A percentile compares a stretch with the other conserved stretches of the same genome.
phyloP scores from a whole-genome alignment of 2,797 vertebrate genomes.

The Sebastes kiyomatsui region DNA sequence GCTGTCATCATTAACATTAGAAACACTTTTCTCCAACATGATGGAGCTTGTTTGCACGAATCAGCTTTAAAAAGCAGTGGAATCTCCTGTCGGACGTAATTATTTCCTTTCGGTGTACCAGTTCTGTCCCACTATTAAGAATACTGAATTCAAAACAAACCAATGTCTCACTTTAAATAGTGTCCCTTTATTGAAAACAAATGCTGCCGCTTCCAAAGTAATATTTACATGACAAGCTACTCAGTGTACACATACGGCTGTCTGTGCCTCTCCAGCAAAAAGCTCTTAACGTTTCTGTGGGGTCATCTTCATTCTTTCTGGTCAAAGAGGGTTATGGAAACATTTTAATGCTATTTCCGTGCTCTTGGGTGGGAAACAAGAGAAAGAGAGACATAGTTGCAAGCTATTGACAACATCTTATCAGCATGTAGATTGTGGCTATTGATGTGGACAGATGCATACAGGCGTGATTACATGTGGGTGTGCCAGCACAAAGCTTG shows the following conservation, averaged over 20 bases:
- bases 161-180: neutral
- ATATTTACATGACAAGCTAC: conserved; percentile 19
- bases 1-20: neutral
- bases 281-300: conserved; percentile 2
- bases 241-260: neutral
- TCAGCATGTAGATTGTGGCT: neutral
- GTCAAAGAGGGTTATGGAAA: neutral
- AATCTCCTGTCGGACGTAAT: neutral
- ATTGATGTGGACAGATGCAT: conserved; percentile 1
- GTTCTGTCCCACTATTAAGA: neutral
- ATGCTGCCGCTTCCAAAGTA: conserved; percentile 15
- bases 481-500: conserved; percentile 23
- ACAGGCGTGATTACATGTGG: neutral
- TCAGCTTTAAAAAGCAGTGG: neutral
- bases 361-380: neutral
- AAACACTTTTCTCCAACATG: neutral
- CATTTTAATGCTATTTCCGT: neutral
- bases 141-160: conserved; percentile 7
- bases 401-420: conserved; percentile 2
- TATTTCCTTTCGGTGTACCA: neutral
- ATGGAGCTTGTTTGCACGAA: no score
- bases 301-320: conserved; percentile 9
- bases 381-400: neutral
- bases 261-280: conserved; percentile 12
- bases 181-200: conserved; percentile 65